Base-by-base conservation (phyloP, 2,797 vertebrate species). In the Perdix hodgsoniae region DNA sequence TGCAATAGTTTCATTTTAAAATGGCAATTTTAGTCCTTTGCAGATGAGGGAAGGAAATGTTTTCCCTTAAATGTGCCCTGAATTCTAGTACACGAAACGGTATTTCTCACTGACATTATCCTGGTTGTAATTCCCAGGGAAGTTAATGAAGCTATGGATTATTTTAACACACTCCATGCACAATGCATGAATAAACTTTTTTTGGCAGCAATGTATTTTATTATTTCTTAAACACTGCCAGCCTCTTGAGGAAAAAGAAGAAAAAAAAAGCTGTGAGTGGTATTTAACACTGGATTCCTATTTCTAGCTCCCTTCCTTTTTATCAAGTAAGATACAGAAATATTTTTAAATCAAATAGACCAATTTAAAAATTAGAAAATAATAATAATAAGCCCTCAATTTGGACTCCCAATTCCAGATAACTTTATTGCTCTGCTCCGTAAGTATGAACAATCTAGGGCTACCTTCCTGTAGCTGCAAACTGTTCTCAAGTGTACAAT, bases 81-180 rank as follows among this genome's bases (percentile, higher is more conserved):
- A 90, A 94, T 85, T 92, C 91, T 61, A 93, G 90, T 65, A 78
- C 35, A 64, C 14, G 86, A 83, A 92, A 86, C 22, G 60, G 67
- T 76, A 93, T 95, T 87, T 93, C 26, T 75, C 91, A 75, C 74
- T 91, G 83, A 88, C 64, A 91, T 92, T 83, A 92, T 59, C 56
- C 56, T 69, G 60, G 76, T 63, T 90, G 91, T 90, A 95, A 94
- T 90, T 92, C 83, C 80, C 67, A 86, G 74, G 0, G 1, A 95
- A 96, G 71, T 92, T 95, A 94, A 91, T 93, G 90, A 96, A 92
- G 85, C 74, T 79, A 88, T 50, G 82, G 93, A 95, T 77, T 33
- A 93, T 94, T 95, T 84, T 93, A 80, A 82, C 66, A 79, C 44
- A 90, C 50, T 88, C 61, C 31, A 31, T 65, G 89, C 74, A 86